Evolutionary conservation across 1,140 invertebrate species (phyloP).

Genomic region (Eriosoma lanigerum): DNA sequence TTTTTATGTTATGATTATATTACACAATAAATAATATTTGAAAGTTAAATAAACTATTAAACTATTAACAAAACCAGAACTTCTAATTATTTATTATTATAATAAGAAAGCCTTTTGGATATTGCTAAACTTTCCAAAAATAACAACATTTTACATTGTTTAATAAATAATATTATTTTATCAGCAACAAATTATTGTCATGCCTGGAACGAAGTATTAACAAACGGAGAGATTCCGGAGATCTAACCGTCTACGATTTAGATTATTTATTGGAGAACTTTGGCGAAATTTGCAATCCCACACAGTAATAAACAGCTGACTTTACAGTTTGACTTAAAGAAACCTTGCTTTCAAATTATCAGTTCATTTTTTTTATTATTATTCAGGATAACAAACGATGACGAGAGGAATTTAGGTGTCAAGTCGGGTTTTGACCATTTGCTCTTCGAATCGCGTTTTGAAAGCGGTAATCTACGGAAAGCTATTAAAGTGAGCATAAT

Average conservation of each 20-base stretch:
- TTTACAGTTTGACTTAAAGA: too few species aligned
- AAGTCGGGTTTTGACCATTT: constrained; percentile 60
- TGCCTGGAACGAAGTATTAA: constrained; percentile 4
- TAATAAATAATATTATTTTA: constrained; percentile 2
- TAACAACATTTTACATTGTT: too few species aligned
- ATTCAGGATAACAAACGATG: constrained; percentile 61
- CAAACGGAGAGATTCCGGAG: constrained; percentile 5
- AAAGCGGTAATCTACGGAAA: constrained; percentile 86
- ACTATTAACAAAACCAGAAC: too few species aligned
- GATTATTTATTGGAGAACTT: constrained; percentile 6
- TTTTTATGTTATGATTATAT: too few species aligned
- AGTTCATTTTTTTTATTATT: background rate
- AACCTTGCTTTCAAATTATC: too few species aligned
- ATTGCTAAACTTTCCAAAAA: too few species aligned
- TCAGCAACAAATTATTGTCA: constrained; percentile 17
- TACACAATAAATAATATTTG: too few species aligned
- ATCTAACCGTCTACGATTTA: constrained; percentile 25
- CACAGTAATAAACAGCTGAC: background rate
- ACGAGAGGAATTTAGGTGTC: constrained; percentile 65
- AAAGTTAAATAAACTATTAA: too few species aligned
- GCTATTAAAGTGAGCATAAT: constrained; percentile 78
- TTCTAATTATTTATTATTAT: too few species aligned
- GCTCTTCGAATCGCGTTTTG: constrained; percentile 85
- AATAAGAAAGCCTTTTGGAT: too few species aligned
- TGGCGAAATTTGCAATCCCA: background rate